These are phyloP conservation scores for Pherbina coryleti DNA, from an alignment of 2,888 invertebrate species.

Conservation along the genomic window DNA sequence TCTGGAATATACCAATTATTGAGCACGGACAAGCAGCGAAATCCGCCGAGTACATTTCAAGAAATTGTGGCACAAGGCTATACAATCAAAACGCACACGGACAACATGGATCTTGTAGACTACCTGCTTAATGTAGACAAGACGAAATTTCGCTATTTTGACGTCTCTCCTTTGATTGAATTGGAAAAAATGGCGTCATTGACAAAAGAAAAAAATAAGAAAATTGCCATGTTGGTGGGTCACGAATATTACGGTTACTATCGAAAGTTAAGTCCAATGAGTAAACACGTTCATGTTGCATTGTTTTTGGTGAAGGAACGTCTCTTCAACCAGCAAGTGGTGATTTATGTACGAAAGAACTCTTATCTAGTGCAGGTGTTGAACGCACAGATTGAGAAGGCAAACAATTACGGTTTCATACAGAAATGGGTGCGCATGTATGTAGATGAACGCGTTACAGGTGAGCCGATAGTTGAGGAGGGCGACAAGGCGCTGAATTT, in stretches of 20 bases:
- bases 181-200: not conserved
- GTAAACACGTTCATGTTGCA: not conserved
- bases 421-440: not conserved
- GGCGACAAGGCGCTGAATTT: not conserved
- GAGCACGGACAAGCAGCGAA: conserved; percentile 54
- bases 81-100: conserved; percentile 50
- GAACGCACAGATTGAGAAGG: conserved; percentile 5
- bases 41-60: conserved; percentile 57
- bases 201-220: not conserved
- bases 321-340: not conserved
- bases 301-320: not conserved
- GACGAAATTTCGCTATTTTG: too few relatives aligned
- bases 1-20: conserved; percentile 59
- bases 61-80: conserved; percentile 54
- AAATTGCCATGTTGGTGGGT: not conserved
- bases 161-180: not conserved
- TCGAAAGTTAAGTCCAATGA: not conserved
- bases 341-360: conserved; percentile 12
- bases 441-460: not conserved
- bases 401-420: conserved; percentile 10
- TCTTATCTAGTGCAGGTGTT: conserved; percentile 1
- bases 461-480: too few relatives aligned
- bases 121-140: conserved; percentile 51
- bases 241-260: conserved; percentile 4
- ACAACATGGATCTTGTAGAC: conserved; percentile 50